Percentiles rank a stretch among this genome's conserved stretches.
These are phyloP conservation scores for Polyommatus icarus DNA, from an alignment of 2,888 invertebrate species.

Conservation along the genomic window DNA sequence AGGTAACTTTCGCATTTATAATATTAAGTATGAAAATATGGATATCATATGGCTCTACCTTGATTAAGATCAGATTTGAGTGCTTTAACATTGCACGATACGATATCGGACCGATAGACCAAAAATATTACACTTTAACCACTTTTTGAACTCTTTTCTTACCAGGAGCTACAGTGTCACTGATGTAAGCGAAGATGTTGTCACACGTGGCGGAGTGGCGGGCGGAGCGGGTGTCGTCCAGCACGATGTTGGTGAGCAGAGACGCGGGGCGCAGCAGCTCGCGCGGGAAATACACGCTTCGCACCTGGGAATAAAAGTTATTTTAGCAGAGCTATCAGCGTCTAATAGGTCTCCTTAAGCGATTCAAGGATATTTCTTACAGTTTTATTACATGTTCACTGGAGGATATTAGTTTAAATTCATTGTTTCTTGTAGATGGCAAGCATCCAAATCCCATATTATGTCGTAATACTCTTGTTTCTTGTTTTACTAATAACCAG, in stretches of 20 bases:
- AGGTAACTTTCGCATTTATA: no score
- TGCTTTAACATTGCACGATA: no score
- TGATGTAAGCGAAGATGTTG: conserved; percentile 88
- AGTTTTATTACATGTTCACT: no score
- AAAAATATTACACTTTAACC: no score
- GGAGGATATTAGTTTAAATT: no score
- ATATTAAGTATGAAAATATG: no score
- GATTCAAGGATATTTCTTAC: not conserved
- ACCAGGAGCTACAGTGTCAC: conserved; percentile 91
- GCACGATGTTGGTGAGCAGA: conserved; percentile 87
- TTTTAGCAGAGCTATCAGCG: not conserved
- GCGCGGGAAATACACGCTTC: conserved; percentile 87
- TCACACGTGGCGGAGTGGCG: conserved; percentile 83
- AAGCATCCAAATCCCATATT: no score
- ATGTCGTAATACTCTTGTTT: not conserved
- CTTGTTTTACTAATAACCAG: no score
- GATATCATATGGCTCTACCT: no score
- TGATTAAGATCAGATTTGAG: no score
- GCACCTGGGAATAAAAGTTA: conserved; percentile 54
- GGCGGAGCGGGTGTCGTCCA: conserved; percentile 85
- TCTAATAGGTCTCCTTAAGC: not conserved
- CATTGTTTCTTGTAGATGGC: no score
- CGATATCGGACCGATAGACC: no score
- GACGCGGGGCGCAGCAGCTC: conserved; percentile 87
- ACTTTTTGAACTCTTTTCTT: conserved; percentile 31